Base-by-base conservation (phyloP, 1,140 invertebrate species). In the Zaprionus gabonicus region DNA sequence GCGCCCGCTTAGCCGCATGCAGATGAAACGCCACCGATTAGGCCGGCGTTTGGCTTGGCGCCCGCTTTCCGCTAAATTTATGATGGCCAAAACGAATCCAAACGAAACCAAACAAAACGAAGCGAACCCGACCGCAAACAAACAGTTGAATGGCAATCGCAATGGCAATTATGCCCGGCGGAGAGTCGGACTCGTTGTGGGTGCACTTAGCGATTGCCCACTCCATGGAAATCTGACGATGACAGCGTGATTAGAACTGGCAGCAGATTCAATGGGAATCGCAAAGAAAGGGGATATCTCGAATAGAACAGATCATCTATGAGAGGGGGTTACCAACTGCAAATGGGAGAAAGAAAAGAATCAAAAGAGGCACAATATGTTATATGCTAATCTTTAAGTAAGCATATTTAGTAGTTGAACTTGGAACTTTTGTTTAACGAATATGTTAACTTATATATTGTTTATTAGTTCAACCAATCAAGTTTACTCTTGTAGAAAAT, bases 1-100 rank as follows among this genome's bases (percentile, higher is more conserved):
- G 51, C 38, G 51, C 28, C 15, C 36, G 13, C 25, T 23, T 12
- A 20, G 51, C 53, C 64, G 17, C 46, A 69, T 34, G 56, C 81
- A 87, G 84, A 87, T 87, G 85, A 87, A 87, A 87, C 74, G 84
- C 81, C 85, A 87, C 84, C 84, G 84, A 87, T 87, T 87, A 87
- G 84, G 84, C 63, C 69, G 46, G 73, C 68, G 70, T 77, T 68
- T 68, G 64, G 57, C 63, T 25, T 68, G 64, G 46, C 58, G 75
- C 75, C 75, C 75, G 53, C 69, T 68, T 77, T 68, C 49, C 34
- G 60, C 55, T 27, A 79, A 79, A 87, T 87, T 87, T 87, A 87
- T 87, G 84, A 87, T 84, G 84, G 84, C 84, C 84, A 84, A 81
- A 88, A 88, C 31, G 31, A 34, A 34, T 34, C 88, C 77, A 87